These are phyloP conservation scores for Lithobates sylvaticus DNA, from an alignment of 2,797 vertebrate genomes.

Conservation along the genomic window DNA sequence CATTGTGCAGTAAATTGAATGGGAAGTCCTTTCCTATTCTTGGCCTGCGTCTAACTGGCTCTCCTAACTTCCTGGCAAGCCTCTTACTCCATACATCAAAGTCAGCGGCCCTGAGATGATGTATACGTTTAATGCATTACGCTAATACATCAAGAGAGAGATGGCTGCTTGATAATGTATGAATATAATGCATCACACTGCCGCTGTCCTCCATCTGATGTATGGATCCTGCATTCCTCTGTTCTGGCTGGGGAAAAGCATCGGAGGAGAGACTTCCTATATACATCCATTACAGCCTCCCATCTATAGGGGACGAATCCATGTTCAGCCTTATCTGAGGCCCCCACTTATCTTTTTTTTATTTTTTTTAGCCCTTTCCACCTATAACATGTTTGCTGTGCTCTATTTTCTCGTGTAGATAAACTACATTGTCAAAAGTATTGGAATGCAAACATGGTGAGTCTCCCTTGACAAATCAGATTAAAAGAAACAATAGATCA, in stretches of 20 bases:
- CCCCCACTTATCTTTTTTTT: background rate
- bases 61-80: constrained; percentile 38
- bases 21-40: constrained; percentile 1
- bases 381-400: background rate
- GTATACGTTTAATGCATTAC: constrained; percentile 58
- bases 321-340: background rate
- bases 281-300: background rate
- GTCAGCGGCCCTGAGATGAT: constrained; percentile 55
- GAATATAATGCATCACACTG: constrained; percentile 57
- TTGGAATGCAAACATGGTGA: too few relatives aligned
- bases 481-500: too few relatives aligned
- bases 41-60: background rate
- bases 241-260: background rate
- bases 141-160: constrained; percentile 54
- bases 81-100: constrained; percentile 46
- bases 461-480: too few relatives aligned
- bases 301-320: background rate
- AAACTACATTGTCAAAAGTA: too few relatives aligned
- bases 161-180: constrained; percentile 58
- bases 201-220: constrained; percentile 42
- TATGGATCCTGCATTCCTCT: constrained; percentile 18
- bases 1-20: constrained; percentile 9
- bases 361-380: background rate
- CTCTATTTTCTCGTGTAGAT: background rate
- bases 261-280: background rate